These are phyloP conservation scores for Armadillidium nasatum DNA, from an alignment of 1,140 invertebrate genomes.

Conservation along the genomic window DNA sequence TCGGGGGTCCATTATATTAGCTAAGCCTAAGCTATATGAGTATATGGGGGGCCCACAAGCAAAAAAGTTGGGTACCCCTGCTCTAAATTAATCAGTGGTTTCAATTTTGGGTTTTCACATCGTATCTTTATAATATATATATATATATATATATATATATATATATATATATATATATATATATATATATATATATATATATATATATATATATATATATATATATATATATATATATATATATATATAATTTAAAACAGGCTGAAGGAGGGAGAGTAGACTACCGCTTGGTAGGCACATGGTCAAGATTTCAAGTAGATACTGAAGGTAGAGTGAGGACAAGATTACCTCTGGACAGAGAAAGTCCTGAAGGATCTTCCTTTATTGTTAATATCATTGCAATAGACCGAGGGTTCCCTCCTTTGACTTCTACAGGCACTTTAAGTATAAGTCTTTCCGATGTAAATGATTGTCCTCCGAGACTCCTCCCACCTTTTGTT, in stretches of 20 bases:
- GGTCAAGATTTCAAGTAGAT: neutral
- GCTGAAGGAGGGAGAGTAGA: neutral
- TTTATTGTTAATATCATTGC: slow-evolving; percentile 27
- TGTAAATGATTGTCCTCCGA: slow-evolving; percentile 39
- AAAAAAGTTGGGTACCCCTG: too few species aligned
- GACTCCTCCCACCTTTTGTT: slow-evolving; percentile 28
- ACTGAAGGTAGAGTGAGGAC: neutral
- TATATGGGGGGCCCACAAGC: too few species aligned
- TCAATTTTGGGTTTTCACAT: too few species aligned
- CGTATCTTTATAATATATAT: too few species aligned
- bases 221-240: too few species aligned
- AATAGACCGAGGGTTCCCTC: slow-evolving; percentile 33
- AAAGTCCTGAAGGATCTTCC: neutral
- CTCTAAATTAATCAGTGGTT: too few species aligned
- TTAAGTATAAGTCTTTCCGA: slow-evolving; percentile 34
- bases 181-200: too few species aligned
- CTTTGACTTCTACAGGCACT: slow-evolving; percentile 34
- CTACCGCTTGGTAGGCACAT: neutral
- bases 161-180: too few species aligned
- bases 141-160: too few species aligned
- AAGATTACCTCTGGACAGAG: neutral
- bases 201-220: too few species aligned
- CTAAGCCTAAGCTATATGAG: too few species aligned
- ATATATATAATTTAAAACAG: neutral
- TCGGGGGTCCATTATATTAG: too few species aligned